These are phyloP conservation scores for Girardia tigrina DNA, from an alignment of 2,888 invertebrate genomes.

Conservation along the genomic window DNA sequence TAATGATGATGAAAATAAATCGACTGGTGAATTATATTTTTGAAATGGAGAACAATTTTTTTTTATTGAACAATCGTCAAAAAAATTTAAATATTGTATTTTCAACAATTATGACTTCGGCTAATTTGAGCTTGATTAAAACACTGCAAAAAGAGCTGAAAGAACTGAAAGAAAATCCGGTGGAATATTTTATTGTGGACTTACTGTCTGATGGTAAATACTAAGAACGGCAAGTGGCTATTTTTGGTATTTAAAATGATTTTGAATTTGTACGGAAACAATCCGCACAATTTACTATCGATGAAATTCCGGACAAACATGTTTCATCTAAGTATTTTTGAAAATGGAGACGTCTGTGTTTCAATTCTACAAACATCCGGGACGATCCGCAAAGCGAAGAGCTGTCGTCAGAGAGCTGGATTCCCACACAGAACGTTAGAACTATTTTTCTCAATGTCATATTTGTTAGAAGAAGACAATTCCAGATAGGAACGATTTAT, in stretches of 20 bases:
- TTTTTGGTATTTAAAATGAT: constrained; percentile 97
- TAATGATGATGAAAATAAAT: too few species aligned
- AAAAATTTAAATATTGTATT: too few species aligned
- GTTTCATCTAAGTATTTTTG: constrained; percentile 99
- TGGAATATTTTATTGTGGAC: constrained; percentile 90
- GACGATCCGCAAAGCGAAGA: constrained; percentile 99
- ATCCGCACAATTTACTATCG: constrained; percentile 94
- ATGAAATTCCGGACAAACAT: constrained; percentile 92
- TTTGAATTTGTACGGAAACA: constrained; percentile 96
- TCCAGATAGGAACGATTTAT: too few species aligned
- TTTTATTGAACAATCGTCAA: too few species aligned
- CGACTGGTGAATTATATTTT: too few species aligned
- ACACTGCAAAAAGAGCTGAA: constrained; percentile 66
- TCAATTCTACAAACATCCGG: constrained; percentile 96
- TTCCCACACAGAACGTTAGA: constrained; percentile 93
- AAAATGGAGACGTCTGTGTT: constrained; percentile 98
- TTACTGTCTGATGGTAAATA: constrained; percentile 83
- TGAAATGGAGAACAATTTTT: too few species aligned
- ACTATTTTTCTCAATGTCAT: too few species aligned
- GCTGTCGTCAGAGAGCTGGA: constrained; percentile 96
- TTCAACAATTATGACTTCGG: too few species aligned
- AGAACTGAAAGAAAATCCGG: constrained; percentile 85
- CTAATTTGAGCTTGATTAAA: too few species aligned
- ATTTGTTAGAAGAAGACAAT: too few species aligned
- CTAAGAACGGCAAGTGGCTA: constrained; percentile 99